Base-by-base conservation (phyloP, 2,797 vertebrate genomes). In the Scolopax bukidnonensis region DNA sequence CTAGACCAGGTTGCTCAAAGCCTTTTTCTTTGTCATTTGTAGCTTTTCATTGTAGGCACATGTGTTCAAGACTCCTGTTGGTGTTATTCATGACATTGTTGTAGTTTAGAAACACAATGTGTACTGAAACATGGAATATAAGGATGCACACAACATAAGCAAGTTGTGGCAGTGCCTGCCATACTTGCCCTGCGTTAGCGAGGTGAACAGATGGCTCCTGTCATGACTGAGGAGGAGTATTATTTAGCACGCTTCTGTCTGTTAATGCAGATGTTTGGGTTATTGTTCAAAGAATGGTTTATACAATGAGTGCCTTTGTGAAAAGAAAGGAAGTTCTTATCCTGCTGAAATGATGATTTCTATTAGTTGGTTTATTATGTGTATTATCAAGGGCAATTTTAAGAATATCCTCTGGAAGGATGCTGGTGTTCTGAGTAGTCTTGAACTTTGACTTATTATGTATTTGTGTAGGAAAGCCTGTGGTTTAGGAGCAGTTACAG, bases 241-340 rank as follows among this genome's bases (percentile, higher is more conserved):
- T 97, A 20, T 77, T 85, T 87, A 69, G 60, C 54, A 82, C 53
- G 32, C 33, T 84, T 90, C 41, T 79, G 54, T 65, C 69, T 3
- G 23, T 93, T 91, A 59, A 63, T 87, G 87, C 87, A 92, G 75
- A 80, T 82, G 90, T 96, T 95, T 69, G 28, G 53, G 54, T 61
- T 73, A 45, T 84, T 94, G 79, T 87, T 89, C 56, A 32, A 60
- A 56, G 36, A 89, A 19, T 1, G 3, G 24, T 68, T 92, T 76
- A 68, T 10, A 80, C 59, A 81, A 30, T 60, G 70, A 74, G 10
- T 32, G 28, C 36, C 24, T 79, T 41, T 30, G 19, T 91, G 59
- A 33, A 79, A 83, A 90, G 36, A 87, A 56, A 53, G 19, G 15
- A 27, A 28, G 32, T 38, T 47, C 45, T 11, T 68, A 59, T 81